These are phyloP conservation scores for Propithecus deckenii DNA, from an alignment of 2,797 vertebrate species.

Conservation along the genomic window DNA sequence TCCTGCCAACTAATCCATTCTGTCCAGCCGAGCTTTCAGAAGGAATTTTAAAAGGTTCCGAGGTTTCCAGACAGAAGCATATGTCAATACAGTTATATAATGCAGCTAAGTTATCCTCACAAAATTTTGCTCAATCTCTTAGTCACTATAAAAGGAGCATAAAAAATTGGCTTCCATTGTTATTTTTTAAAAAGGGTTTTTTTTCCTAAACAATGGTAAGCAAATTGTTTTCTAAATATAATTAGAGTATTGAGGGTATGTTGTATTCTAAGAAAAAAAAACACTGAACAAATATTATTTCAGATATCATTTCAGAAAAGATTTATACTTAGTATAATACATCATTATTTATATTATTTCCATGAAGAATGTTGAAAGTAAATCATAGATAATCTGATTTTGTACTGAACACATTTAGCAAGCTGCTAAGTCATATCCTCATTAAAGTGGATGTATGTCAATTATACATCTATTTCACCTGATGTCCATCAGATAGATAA, in stretches of 20 bases:
- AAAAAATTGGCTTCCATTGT: slow-evolving; percentile 44
- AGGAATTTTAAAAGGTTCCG: slow-evolving; percentile 54
- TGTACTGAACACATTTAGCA: not conserved
- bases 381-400: not conserved
- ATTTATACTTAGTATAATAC: not conserved
- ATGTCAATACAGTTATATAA: slow-evolving; percentile 66
- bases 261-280: not conserved
- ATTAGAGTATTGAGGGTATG: not conserved
- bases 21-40: slow-evolving; percentile 63
- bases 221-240: not conserved
- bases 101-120: slow-evolving; percentile 58
- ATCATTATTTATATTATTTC: not conserved
- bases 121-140: slow-evolving; percentile 51
- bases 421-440: not conserved
- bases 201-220: not conserved
- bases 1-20: slow-evolving; percentile 15
- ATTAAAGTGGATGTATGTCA: not conserved
- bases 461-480: not conserved
- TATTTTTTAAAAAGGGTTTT: not conserved
- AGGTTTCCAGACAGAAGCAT: slow-evolving; percentile 54
- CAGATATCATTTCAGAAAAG: not conserved
- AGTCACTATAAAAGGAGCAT: slow-evolving; percentile 46
- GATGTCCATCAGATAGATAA: not conserved
- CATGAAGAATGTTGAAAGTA: not conserved
- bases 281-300: not conserved